A percentile compares a stretch with the other conserved stretches of the same genome.
Evolutionary conservation across 1,140 invertebrate species (phyloP).

Genomic region (Caerostris extrusa): DNA sequence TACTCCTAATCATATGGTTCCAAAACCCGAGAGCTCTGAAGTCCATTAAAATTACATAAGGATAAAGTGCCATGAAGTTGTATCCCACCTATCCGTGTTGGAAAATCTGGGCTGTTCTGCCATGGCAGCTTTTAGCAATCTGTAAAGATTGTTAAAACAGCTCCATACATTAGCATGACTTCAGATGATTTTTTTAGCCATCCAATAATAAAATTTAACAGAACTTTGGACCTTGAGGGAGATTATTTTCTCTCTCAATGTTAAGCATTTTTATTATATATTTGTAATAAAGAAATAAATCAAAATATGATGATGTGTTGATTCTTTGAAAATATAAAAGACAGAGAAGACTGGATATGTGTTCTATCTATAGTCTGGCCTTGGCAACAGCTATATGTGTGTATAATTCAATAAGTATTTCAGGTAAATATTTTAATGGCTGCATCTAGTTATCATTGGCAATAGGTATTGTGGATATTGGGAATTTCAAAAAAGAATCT

Average conservation of each 20-base stretch:
- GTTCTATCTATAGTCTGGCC: constrained; percentile 31
- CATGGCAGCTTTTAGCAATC: constrained; percentile 1
- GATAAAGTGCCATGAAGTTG: constrained; percentile 55
- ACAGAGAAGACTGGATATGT: constrained; percentile 48
- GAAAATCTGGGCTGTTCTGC: constrained; percentile 53
- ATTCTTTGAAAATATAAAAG: constrained; percentile 56
- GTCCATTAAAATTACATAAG: constrained; percentile 79
- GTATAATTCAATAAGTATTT: neutral
- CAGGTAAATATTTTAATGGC: neutral
- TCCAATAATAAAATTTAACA: constrained; percentile 63
- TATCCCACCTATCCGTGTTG: constrained; percentile 65
- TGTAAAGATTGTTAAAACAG: constrained; percentile 40
- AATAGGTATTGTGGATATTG: constrained; percentile 30
- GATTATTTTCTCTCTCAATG: constrained; percentile 15
- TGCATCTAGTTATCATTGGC: constrained; percentile 29
- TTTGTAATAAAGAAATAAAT: constrained; percentile 58
- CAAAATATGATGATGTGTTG: constrained; percentile 51
- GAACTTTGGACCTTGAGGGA: constrained; percentile 15
- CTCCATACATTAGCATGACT: constrained; percentile 32
- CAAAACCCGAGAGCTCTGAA: constrained; percentile 81
- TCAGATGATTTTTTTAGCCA: constrained; percentile 51
- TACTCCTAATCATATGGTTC: constrained; percentile 80
- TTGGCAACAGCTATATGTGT: constrained; percentile 24
- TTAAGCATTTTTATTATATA: constrained; percentile 62
- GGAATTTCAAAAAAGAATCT: constrained; percentile 8